Percentiles rank a stretch among this genome's conserved stretches.
Conservation (phyloP, 2,797 vertebrate species). For the Enteromius anoplus region DNA sequence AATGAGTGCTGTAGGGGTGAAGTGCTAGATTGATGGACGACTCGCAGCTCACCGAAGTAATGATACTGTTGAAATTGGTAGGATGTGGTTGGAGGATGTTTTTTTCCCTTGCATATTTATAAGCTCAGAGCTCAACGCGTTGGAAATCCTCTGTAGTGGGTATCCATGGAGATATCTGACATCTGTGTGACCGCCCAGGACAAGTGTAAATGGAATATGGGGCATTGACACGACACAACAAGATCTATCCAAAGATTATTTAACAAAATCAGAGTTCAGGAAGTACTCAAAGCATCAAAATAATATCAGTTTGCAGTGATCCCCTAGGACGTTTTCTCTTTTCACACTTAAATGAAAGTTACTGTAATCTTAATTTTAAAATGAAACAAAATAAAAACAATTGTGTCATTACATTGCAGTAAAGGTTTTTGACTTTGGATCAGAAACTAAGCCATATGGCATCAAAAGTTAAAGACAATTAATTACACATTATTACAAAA, state of each 20-base stretch:
- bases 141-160: not conserved
- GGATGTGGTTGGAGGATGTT: conserved; percentile 27
- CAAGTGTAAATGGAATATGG: conserved; percentile 7
- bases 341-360: not conserved
- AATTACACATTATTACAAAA: not conserved
- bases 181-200: conserved; percentile 10
- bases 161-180: conserved; percentile 16
- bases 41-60: conserved; percentile 34
- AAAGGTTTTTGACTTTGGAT: not conserved
- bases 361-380: not conserved
- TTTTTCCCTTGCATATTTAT: not conserved
- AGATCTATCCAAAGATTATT: not conserved
- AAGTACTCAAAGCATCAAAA: not conserved
- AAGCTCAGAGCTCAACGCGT: not conserved
- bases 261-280: not conserved
- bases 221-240: not conserved
- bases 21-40: conserved; percentile 32
- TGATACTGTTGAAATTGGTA: conserved; percentile 42
- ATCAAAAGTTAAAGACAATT: not conserved
- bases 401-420: not conserved
- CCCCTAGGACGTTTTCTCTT: not conserved
- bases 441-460: not conserved
- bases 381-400: not conserved
- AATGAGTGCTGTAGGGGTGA: conserved; percentile 16
- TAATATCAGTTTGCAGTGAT: not conserved